A percentile compares a stretch with the other conserved stretches of the same genome.
Conservation (phyloP, 92 coral and sea anemone genomes). For the Bergia sp. region DNA sequence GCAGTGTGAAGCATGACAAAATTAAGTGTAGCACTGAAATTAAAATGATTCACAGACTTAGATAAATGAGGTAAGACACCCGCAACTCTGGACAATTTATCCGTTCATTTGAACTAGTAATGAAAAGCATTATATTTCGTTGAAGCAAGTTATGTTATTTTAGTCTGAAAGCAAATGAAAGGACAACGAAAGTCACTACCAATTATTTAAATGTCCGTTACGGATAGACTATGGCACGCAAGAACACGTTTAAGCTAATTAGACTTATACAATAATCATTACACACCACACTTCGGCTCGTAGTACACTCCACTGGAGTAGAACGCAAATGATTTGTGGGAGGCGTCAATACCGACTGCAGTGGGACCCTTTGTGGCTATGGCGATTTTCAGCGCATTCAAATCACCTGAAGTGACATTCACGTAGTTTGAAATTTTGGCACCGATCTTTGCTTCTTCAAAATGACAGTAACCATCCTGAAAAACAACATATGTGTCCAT, state of each 20-base stretch:
- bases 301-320: slow-evolving; percentile 97
- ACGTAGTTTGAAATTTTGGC: slow-evolving; percentile 86
- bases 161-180: too few species aligned
- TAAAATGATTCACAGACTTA: too few species aligned
- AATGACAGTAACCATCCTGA: slow-evolving; percentile 94
- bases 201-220: background rate
- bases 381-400: slow-evolving; percentile 81
- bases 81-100: too few species aligned
- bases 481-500: too few species aligned
- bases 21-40: too few species aligned
- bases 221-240: background rate
- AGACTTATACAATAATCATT: too few species aligned
- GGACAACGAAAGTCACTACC: too few species aligned
- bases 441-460: slow-evolving; percentile 74
- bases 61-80: too few species aligned
- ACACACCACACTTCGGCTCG: slow-evolving; percentile 91
- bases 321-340: slow-evolving; percentile 91
- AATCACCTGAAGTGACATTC: slow-evolving; percentile 93
- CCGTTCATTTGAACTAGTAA: too few species aligned
- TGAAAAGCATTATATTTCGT: too few species aligned
- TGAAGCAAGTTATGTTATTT: too few species aligned
- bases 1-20: too few species aligned
- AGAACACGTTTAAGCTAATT: background rate
- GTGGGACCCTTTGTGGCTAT: slow-evolving; percentile 87
- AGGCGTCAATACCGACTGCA: slow-evolving; percentile 97